Base-by-base conservation (phyloP, 2,113 vertebrate genomes). In the Pollachius pollachius region DNA sequence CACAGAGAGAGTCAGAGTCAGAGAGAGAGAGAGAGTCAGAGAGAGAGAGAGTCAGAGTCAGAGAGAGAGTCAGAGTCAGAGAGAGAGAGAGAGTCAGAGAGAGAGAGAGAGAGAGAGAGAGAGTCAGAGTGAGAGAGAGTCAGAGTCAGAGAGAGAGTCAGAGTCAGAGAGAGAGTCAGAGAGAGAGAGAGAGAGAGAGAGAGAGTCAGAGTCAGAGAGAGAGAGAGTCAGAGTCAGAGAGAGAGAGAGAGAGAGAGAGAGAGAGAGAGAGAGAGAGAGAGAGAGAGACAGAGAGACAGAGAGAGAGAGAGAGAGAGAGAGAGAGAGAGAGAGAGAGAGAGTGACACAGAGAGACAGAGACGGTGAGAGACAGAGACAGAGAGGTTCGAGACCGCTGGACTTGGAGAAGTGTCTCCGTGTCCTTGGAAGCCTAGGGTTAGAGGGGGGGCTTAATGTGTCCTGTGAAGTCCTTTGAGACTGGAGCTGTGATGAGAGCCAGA, bases 171-270 rank as follows among this genome's bases (percentile, higher is more conserved):
- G 8, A 57, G 27, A 56, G 19, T n/a, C n/a, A n/a, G n/a, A n/a
- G n/a, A 68, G 62, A 70, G 61, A 56, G 52, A 23, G 19, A 54
- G 21, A 12, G 48, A 27, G 15, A 16, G 48, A 56, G 19, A n/a
- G 7, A 48, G 64, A 19, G 37, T 1, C 21, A 23, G 21, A 23
- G n/a, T n/a, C 21, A 48, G 17, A 30, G 3, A 68, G 62, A 70
- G 61, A 56, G 52, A 23, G 19, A 54, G 21, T 2, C 19, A 27
- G 15, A 16, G 48, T 19, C 12, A 61, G 25, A 64, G n/a, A 64
- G 8, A 57, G 27, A 56, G 19, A n/a, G 17, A 48, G 64, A 19
- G 37, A 48, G 34, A 21, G 41, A 57, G 72, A 88, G 90, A 69
- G 5, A 30, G 2, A 68, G 62, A 70, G 59, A 56, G 52, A 23